phyloP scores from a whole-genome alignment of 2,797 vertebrate species.

The Argentina silus region DNA sequence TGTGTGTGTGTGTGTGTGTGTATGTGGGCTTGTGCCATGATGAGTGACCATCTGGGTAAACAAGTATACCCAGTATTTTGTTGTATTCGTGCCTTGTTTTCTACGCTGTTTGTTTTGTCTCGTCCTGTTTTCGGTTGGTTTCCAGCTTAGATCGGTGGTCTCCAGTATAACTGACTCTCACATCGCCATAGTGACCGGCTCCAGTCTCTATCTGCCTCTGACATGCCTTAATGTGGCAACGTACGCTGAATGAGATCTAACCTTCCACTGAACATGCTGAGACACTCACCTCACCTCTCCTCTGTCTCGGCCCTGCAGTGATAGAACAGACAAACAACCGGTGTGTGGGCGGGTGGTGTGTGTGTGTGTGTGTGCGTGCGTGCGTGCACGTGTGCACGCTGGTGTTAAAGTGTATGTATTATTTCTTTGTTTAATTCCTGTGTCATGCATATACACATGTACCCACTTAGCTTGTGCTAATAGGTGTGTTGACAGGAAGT shows the following conservation, averaged over 20 bases:
- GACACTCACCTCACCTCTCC: neutral
- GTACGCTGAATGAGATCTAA: neutral
- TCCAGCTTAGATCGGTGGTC: too few species aligned
- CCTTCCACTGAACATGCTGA: neutral
- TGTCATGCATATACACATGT: neutral
- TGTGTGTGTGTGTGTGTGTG: slow-evolving; percentile 15
- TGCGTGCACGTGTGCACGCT: neutral
- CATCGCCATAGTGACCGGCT: neutral
- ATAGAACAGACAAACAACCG: neutral
- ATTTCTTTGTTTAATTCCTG: too few species aligned
- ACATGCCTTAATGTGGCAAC: neutral
- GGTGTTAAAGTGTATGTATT: neutral
- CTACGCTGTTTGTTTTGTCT: neutral
- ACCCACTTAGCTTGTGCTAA: neutral
- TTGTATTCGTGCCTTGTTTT: neutral
- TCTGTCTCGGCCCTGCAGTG: neutral
- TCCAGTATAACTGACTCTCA: too few species aligned
- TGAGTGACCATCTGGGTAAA: neutral
- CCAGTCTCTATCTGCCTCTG: neutral
- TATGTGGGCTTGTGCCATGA: neutral
- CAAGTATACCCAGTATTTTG: neutral
- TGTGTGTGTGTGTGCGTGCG: neutral
- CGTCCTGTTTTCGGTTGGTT: neutral
- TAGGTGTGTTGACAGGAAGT: neutral
- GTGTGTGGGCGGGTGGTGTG: neutral